Evolutionary conservation across 2,888 invertebrate species (phyloP).

Genomic region (Argyra leucocephala): DNA sequence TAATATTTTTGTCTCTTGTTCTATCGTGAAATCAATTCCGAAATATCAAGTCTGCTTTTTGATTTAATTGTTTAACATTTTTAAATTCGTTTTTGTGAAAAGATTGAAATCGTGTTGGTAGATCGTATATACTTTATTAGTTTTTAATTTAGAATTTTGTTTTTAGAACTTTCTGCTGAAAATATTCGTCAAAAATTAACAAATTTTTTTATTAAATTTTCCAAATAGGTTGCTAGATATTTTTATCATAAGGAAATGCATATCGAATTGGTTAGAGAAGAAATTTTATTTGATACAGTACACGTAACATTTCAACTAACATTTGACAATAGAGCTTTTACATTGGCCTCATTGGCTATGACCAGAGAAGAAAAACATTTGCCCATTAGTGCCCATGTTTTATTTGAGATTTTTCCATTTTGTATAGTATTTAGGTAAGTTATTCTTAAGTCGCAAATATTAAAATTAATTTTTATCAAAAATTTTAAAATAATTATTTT

Average conservation of each 20-base stretch:
- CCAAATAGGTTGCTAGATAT: slow-evolving; percentile 69
- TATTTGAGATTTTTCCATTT: slow-evolving; percentile 96
- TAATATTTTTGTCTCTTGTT: too few relatives aligned
- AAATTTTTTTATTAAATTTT: slow-evolving; percentile 20
- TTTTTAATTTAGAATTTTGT: too few relatives aligned
- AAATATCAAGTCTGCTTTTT: too few relatives aligned
- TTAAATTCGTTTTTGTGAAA: too few relatives aligned
- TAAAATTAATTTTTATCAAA: not conserved
- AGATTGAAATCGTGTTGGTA: too few relatives aligned
- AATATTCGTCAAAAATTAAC: too few relatives aligned
- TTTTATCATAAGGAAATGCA: slow-evolving; percentile 93
- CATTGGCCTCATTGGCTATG: slow-evolving; percentile 72
- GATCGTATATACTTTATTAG: too few relatives aligned
- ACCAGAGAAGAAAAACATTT: slow-evolving; percentile 80
- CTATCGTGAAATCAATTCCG: too few relatives aligned
- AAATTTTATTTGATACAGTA: slow-evolving; percentile 78
- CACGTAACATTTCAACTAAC: slow-evolving; percentile 89
- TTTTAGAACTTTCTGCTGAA: too few relatives aligned
- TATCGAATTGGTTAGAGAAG: slow-evolving; percentile 80
- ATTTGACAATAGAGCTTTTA: slow-evolving; percentile 88
- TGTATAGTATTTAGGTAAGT: slow-evolving; percentile 89
- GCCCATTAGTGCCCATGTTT: slow-evolving; percentile 77
- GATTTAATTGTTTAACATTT: too few relatives aligned
- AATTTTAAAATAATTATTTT: not conserved
- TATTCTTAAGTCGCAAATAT: not conserved